These are phyloP conservation scores for Lasioglossum albipes DNA, from an alignment of 1,140 invertebrate species.

Conservation along the genomic window DNA sequence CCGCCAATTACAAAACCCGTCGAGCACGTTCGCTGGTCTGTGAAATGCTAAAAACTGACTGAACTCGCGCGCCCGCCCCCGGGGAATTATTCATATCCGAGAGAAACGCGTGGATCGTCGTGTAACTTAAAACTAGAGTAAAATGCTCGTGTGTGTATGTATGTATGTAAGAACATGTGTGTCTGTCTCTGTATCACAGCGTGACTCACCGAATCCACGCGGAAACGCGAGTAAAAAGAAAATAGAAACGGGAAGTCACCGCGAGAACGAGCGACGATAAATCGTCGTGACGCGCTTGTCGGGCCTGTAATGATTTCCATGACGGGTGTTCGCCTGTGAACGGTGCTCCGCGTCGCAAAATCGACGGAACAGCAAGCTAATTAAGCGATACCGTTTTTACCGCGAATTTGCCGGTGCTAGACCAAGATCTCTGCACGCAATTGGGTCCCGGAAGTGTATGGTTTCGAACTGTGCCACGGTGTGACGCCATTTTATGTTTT, in stretches of 20 bases:
- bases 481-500: too few relatives aligned
- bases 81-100: slow-evolving; percentile 48
- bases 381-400: neutral
- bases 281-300: neutral
- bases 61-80: slow-evolving; percentile 16
- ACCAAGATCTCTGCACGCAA: too few relatives aligned
- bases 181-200: neutral
- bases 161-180: too few relatives aligned
- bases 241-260: too few relatives aligned
- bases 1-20: slow-evolving; percentile 41
- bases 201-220: slow-evolving; percentile 28
- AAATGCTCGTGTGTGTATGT: neutral
- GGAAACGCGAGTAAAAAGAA: neutral
- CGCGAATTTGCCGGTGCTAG: too few relatives aligned
- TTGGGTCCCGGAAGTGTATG: too few relatives aligned
- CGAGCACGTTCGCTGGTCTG: slow-evolving; percentile 39
- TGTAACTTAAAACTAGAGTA: slow-evolving; percentile 49
- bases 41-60: slow-evolving; percentile 46
- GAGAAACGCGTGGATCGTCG: slow-evolving; percentile 32
- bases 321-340: neutral
- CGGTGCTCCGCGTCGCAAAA: too few relatives aligned
- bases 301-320: neutral
- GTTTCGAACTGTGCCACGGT: too few relatives aligned
- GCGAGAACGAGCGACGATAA: neutral
- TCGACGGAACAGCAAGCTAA: neutral